Evolutionary conservation across 1,140 invertebrate species (phyloP).

Genomic region (Heliconius eleuchia): DNA sequence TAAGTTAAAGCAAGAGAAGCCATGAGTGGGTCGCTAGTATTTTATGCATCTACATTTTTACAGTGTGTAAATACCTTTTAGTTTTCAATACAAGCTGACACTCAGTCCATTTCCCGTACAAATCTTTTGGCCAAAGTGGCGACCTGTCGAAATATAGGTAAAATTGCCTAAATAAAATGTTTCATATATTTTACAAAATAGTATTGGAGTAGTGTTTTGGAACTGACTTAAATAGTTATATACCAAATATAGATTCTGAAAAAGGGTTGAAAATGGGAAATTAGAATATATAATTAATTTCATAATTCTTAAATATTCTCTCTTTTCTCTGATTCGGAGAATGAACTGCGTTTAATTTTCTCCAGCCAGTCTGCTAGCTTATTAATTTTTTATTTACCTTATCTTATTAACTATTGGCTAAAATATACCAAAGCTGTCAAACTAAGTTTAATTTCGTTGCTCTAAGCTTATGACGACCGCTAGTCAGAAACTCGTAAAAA

Average conservation of each 20-base stretch:
- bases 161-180: not conserved
- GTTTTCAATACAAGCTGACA: conserved; percentile 23
- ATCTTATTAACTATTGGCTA: too few relatives aligned
- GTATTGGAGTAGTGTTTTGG: too few relatives aligned
- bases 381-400: too few relatives aligned
- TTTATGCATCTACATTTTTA: conserved; percentile 15
- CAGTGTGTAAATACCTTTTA: conserved; percentile 4
- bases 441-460: too few relatives aligned
- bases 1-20: too few relatives aligned
- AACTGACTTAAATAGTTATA: too few relatives aligned
- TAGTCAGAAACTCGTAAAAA: not conserved
- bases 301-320: too few relatives aligned
- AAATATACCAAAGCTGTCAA: too few relatives aligned
- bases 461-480: not conserved
- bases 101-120: not conserved
- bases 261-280: too few relatives aligned
- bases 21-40: not conserved
- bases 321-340: too few relatives aligned
- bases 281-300: too few relatives aligned
- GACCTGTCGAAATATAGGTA: not conserved
- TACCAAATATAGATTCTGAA: too few relatives aligned
- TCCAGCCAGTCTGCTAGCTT: not conserved
- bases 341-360: not conserved
- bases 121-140: not conserved
- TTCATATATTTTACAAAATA: not conserved